Base-by-base conservation (phyloP, 2,797 vertebrate genomes). In the Danio tinwini region DNA sequence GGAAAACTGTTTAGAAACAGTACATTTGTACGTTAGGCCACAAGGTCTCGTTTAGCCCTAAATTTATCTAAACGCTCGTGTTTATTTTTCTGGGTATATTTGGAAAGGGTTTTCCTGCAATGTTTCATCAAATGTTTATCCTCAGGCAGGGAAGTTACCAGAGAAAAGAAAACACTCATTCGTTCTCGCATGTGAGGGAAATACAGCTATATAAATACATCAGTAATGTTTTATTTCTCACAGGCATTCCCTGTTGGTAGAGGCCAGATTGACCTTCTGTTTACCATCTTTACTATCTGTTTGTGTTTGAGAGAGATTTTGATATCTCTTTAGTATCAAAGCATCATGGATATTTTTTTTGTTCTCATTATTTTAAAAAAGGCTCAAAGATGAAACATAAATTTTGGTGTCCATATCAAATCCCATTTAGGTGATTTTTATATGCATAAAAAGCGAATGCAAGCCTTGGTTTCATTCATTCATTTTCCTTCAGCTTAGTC, bases 11-110 rank as follows among this genome's bases (percentile, higher is more conserved):
- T 77, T 67, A 67, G 40, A 77, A 68, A 71, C 62, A 76, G 13
- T 56, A 56, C 76, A 78, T 61, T 78, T 78, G 68, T 82, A 65
- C 62, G 9, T 63, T 40, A 56, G 68, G 64, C 29, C 64, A 42
- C 12, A 40, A 76, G 39, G 71, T 88, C 68, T 74, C 61, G 7
- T 83, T 85, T 83, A 69, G 68, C 47, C 74, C 84, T 87, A 84
- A 87, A 87, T 88, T 87, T 86, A 83, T 78, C 37, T 50, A 42
- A 74, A 73, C 55, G 58, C 40, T 76, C 86, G 83, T 14, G 86
- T 87, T 88, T 86, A 88, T 90, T 86, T 88, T 87, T 88, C 82
- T 56, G 37, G 74, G 68, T 81, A 75, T 79, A 81, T 87, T 83
- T 85, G 59, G 81, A 64, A 49, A 49, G 55, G 78, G 53, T 55